Percentiles rank a stretch among this genome's conserved stretches.
phyloP scores from a whole-genome alignment of 2,113 vertebrate genomes.

The Peromyscus maniculatus region DNA sequence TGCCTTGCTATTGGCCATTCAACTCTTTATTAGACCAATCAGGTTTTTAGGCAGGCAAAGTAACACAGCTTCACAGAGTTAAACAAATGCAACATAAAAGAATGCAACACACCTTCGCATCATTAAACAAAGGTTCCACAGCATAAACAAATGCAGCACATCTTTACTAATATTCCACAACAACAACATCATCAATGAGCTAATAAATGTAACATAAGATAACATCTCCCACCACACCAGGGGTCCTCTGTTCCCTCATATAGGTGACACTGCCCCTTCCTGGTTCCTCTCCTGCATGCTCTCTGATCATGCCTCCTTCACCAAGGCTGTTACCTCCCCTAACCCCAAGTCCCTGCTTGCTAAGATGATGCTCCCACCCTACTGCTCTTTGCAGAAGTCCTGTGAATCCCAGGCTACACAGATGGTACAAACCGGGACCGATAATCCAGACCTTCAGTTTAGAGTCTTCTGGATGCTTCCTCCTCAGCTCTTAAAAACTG shows the following conservation, averaged over 20 bases:
- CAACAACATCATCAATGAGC: neutral
- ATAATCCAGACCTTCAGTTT: neutral
- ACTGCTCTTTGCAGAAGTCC: neutral
- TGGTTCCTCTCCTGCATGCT: neutral
- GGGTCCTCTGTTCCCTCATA: neutral
- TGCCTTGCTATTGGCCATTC: neutral
- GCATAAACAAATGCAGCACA: neutral
- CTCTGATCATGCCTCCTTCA: neutral
- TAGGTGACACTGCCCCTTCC: neutral
- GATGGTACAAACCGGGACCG: neutral
- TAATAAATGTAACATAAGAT: neutral
- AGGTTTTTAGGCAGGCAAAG: neutral
- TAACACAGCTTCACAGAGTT: neutral
- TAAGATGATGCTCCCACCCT: neutral
- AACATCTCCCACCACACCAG: neutral
- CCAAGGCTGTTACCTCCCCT: neutral
- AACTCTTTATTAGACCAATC: neutral
- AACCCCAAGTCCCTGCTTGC: neutral
- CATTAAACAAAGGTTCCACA: neutral
- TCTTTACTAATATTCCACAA: neutral
- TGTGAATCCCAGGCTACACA: neutral
- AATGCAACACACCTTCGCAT: neutral
- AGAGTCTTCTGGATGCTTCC: neutral
- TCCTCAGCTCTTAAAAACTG: slow-evolving; percentile 11
- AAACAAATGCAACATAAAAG: neutral